A percentile compares a stretch with the other conserved stretches of the same genome.
Conservation (phyloP, 1,140 invertebrate genomes). For the Scaptomyza pallida region DNA sequence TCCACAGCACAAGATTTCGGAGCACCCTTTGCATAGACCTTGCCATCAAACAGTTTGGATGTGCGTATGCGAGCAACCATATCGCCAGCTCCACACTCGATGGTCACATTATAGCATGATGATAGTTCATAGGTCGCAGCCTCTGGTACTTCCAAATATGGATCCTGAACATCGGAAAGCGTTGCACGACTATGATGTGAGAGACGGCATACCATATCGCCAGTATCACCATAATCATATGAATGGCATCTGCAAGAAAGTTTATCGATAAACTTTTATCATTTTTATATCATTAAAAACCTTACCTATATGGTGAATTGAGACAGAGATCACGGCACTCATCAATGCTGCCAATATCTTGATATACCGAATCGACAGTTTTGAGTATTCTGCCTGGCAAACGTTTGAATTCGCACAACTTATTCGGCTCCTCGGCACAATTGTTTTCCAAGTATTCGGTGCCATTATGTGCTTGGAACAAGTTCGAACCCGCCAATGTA, state of each 20-base stretch:
- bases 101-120: conserved; percentile 97
- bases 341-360: conserved; percentile 93
- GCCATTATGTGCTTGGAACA: conserved; percentile 89
- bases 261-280: background rate
- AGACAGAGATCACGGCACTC: conserved; percentile 95
- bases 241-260: conserved; percentile 91
- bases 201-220: conserved; percentile 95
- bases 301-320: conserved; percentile 90
- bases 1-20: conserved; percentile 96
- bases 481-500: conserved; percentile 91
- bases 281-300: background rate
- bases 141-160: conserved; percentile 94
- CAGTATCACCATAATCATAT: conserved; percentile 96
- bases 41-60: conserved; percentile 96
- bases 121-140: conserved; percentile 95
- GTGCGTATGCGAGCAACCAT: conserved; percentile 97
- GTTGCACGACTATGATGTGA: conserved; percentile 96
- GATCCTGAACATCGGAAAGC: conserved; percentile 94
- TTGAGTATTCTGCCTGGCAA: conserved; percentile 94
- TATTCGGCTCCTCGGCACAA: conserved; percentile 94
- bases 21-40: conserved; percentile 96
- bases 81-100: conserved; percentile 95
- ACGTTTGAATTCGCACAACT: conserved; percentile 96
- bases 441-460: conserved; percentile 95
- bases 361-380: conserved; percentile 96